These are phyloP conservation scores for Trypoxylus dichotomus DNA, from an alignment of 1,140 invertebrate genomes.

Conservation along the genomic window DNA sequence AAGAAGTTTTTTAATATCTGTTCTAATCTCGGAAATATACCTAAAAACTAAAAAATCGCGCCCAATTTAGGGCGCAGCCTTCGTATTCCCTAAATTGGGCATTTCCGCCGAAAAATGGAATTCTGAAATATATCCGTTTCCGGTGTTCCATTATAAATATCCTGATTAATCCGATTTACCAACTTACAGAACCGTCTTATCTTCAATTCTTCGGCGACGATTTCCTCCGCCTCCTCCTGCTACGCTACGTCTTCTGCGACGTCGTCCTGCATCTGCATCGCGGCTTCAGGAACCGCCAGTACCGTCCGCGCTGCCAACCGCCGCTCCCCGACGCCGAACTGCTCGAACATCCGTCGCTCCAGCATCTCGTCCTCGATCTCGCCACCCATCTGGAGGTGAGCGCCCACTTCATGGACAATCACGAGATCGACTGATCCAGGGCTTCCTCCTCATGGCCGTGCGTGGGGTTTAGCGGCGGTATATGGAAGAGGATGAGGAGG, in stretches of 20 bases:
- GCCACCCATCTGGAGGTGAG: constrained; percentile 80
- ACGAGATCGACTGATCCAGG: constrained; percentile 73
- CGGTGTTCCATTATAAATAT: too few relatives aligned
- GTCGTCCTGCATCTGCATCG: constrained; percentile 84
- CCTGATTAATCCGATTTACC: not conserved
- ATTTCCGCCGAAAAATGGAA: too few relatives aligned
- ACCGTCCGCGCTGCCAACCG: constrained; percentile 83
- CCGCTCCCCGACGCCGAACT: constrained; percentile 85
- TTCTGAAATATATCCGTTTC: too few relatives aligned
- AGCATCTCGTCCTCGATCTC: constrained; percentile 80
- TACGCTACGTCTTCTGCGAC: constrained; percentile 93
- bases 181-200: constrained; percentile 71
- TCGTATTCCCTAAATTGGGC: too few relatives aligned
- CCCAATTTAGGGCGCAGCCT: too few relatives aligned
- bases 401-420: constrained; percentile 71
- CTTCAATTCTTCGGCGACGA: constrained; percentile 92
- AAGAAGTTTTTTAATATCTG: too few relatives aligned
- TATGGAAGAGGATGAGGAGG: too few relatives aligned
- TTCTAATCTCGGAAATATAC: too few relatives aligned
- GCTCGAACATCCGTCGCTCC: constrained; percentile 82
- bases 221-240: constrained; percentile 83
- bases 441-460: constrained; percentile 42
- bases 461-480: too few relatives aligned
- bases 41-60: too few relatives aligned
- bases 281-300: constrained; percentile 77